These are phyloP conservation scores for Argopecten irradians DNA, from an alignment of 1,140 invertebrate species.

Conservation along the genomic window DNA sequence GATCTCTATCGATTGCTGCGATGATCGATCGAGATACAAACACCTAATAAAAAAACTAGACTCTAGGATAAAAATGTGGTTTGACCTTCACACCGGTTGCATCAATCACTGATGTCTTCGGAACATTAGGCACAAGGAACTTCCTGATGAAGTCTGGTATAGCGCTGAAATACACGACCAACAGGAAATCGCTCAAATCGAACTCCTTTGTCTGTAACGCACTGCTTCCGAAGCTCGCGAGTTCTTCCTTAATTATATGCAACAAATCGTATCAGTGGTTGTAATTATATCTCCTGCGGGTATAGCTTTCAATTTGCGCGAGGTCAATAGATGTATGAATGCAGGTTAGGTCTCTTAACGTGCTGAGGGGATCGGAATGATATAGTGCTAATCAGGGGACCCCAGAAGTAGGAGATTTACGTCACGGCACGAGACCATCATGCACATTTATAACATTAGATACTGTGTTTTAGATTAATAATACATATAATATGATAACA, in stretches of 20 bases:
- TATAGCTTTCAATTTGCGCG: not conserved
- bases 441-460: too few species aligned
- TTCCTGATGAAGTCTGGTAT: not conserved
- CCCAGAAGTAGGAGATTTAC: too few species aligned
- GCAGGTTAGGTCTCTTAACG: not conserved
- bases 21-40: too few species aligned
- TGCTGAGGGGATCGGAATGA: not conserved
- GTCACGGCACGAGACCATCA: too few species aligned
- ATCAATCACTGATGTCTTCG: not conserved
- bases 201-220: not conserved
- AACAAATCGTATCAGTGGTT: not conserved
- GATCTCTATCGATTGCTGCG: too few species aligned
- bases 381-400: not conserved
- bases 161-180: not conserved
- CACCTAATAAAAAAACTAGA: too few species aligned
- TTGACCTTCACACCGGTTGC: not conserved
- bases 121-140: too few species aligned
- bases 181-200: not conserved
- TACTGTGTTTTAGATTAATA: too few species aligned
- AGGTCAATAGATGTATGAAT: not conserved
- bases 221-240: not conserved
- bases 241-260: not conserved
- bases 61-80: too few species aligned
- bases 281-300: not conserved
- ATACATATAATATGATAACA: too few species aligned